Evolutionary conservation across 2,113 vertebrate genomes (phyloP), one percentile per base, ranked within the genome.

Genomic region (Elgaria multicarinata): DNA sequence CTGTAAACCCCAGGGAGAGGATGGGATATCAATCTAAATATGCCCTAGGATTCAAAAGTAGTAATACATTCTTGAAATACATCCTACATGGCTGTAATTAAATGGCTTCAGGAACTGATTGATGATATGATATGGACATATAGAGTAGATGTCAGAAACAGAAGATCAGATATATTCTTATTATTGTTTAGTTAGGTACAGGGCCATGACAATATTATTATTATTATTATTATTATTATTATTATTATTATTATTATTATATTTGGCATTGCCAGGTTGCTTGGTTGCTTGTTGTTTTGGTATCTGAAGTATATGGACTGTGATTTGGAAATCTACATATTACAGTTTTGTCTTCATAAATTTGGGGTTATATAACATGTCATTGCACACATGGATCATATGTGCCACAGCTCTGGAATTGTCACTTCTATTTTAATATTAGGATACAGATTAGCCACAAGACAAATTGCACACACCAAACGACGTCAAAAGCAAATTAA

Each of bases 361-460:
- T 5, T 31, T 33, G 62, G 58, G 69, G 33, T 39, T 76, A 46
- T 84, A 31, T 74, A 50, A 50, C 62, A 36, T 53, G 58, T 83
- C 31, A 13, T 50, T 67, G 24, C 12, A 36, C 58, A 69, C 53
- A 62, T 88, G 74, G 26, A 39, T 85, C 44, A 55, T n/a, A 66
- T 33, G 33, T 85, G 72, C 64, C 16, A 31, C 36, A 67, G n/a
- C 4, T 78, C 74, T 78, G 26, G 36, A 84, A 53, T 74, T 85
- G 62, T 89, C 82, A 85, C n/a, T 89, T 89, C 72, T 78, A 9
- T 69, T 89, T 89, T 78, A 44, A 78, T 85, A 77, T 67, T 72
- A 74, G 46, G 33, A 18, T n/a, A 72, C 67, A 85, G 69, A 55
- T 89, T 78, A 67, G 88, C 46, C 62, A 89, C 10, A 66, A 84